Base-by-base conservation (phyloP, 2,888 invertebrate genomes). In the Melitaea athalia region DNA sequence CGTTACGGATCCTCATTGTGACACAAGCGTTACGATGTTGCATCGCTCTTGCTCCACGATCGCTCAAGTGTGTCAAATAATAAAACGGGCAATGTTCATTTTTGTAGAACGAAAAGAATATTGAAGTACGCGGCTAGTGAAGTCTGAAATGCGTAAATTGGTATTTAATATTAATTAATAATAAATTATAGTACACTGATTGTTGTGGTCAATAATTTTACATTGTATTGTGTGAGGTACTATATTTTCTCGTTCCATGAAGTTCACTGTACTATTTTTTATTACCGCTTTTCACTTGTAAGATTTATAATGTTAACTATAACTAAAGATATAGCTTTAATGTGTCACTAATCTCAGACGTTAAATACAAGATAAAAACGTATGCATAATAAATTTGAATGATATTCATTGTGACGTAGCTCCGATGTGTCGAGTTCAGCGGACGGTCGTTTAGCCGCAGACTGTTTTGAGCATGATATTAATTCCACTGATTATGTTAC, bases 401-500 rank as follows among this genome's bases (percentile, higher is more conserved):
- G 42, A 60, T 64, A 55, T 64, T 49, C 15, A 64, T 31, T 45
- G 31, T 42, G 17, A 59, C 17, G 3, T 49, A 49, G 49, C 15
- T 14, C 43, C 24, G 11, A 31, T 43, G 0, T 38, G 38, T 38
- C 45, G 47, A 52, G 24, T 24, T 17, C 38, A 15, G n/a, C 24
- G 11, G 53, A 59, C 12, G 17, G 31, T 55, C 33, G 33, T 61
- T 38, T 47, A 59, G 52, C 61, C 61, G 53, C 50, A 47, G 33
- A 60, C 64, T 61, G 61, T 64, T 55, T 55, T 11, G 3, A 38
- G 49, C 42, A 61, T 57, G 61, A 53, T 57, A 68, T 57, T 64
- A 61, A 68, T 64, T 64, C 60, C 62, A 65, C 49, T 71, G 57
- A 42, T 59, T 68, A 64, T 55, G 62, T 62, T 69, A 64, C 47